Conservation (phyloP, 2,888 invertebrate species). For the Heliconius sara region DNA sequence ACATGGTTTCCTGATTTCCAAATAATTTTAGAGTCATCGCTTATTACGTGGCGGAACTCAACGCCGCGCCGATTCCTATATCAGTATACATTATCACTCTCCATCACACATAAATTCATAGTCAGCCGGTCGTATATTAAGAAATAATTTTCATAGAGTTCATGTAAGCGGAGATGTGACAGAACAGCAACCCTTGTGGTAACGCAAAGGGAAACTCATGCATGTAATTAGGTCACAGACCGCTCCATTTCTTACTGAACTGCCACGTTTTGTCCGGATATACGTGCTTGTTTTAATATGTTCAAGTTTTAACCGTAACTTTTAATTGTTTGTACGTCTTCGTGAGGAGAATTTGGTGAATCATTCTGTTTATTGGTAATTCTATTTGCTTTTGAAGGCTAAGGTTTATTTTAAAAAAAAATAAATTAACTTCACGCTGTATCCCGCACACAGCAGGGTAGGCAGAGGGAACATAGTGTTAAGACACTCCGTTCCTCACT, state of each 20-base stretch:
- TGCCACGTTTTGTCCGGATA: neutral
- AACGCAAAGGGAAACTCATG: slow-evolving; percentile 27
- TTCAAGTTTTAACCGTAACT: slow-evolving; percentile 13
- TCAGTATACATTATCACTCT: neutral
- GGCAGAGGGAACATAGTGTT: no score
- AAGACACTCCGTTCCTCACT: no score
- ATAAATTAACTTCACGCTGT: no score
- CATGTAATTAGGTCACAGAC: slow-evolving; percentile 29
- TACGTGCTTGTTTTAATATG: slow-evolving; percentile 7
- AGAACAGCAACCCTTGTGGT: slow-evolving; percentile 24
- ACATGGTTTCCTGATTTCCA: no score
- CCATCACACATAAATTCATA: no score
- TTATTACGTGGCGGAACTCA: neutral
- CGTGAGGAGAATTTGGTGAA: neutral
- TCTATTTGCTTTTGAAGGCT: neutral
- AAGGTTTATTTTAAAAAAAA: no score
- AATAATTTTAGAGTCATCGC: no score
- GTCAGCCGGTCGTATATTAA: neutral
- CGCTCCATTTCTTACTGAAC: slow-evolving; percentile 23
- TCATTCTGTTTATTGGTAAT: neutral
- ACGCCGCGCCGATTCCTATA: neutral
- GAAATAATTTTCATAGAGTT: slow-evolving; percentile 1
- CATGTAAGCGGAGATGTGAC: slow-evolving; percentile 3
- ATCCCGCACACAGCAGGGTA: no score
- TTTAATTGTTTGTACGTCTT: neutral